Base-by-base conservation (phyloP, 2,888 invertebrate genomes). In the Limnephilus marmoratus region DNA sequence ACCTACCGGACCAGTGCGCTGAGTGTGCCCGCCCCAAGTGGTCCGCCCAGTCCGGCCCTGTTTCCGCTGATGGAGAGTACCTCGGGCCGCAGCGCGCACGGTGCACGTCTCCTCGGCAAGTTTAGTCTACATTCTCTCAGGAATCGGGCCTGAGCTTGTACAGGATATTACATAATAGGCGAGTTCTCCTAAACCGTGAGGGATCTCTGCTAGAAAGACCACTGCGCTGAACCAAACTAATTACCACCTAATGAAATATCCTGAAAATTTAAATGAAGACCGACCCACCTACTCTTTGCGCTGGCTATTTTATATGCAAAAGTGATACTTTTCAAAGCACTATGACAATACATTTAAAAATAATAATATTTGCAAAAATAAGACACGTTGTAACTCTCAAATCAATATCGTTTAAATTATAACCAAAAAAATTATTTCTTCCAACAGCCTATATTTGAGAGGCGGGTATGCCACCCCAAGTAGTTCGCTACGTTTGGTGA, bases 111-210 rank as follows among this genome's bases (percentile, higher is more conserved):
- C 29, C 68, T 88, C 37, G 80, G 34, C 88, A 88, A 88, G 91
- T 91, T 86, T 90, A 90, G 90, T 92, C 89, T 90, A 90, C 90
- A 92, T 90, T 92, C 90, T 92, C 90, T 86, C 81, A 92, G 92
- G 92, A 90, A 90, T 90, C 86, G 90, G 90, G 83, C n/a, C n/a
- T n/a, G 68, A 68, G 85, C 41, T 87, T 90, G 90, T 91, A 89
- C 92, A 92, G 92, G 92, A 92, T 92, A 92, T 92, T 92, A 92
- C 92, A 92, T 92, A 92, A 92, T 92, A 92, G 92, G 90, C 90
- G 90, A 92, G 90, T 92, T 92, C 87, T 87, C 86, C 86, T 81
- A 91, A 91, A 91, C 91, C 88, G 68, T 88, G 88, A 68, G 88
- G 88, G 88, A 53, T 68, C 68, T 68, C 53, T 31, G 88, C 53